Conservation (phyloP, 2,113 vertebrate genomes). For the Eublepharis macularius region DNA sequence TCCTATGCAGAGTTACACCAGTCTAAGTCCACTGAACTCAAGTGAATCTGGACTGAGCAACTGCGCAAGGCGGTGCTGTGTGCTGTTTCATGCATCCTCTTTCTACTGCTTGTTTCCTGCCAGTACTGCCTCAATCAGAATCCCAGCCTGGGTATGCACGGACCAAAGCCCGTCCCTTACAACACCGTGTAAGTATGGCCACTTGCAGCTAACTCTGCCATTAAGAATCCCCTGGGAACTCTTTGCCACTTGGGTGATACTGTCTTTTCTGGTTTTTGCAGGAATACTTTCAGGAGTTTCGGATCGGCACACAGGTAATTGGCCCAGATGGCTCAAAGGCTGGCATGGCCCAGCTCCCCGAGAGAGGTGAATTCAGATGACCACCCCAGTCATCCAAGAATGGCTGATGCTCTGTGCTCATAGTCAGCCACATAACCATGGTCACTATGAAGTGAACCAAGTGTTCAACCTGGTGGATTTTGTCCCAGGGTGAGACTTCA, state of each 20-base stretch:
- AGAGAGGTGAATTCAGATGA: too few relatives aligned
- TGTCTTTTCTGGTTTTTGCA: slow-evolving; percentile 4
- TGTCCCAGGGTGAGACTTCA: not conserved
- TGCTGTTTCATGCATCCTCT: not conserved
- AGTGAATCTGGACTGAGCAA: too few relatives aligned
- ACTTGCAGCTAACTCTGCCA: accelerated
- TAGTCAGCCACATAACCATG: too few relatives aligned
- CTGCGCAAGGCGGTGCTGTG: too few relatives aligned
- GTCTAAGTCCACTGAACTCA: too few relatives aligned
- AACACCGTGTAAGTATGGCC: slow-evolving; percentile 58
- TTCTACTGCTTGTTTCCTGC: not conserved
- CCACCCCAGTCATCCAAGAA: not conserved
- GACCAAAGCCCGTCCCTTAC: slow-evolving; percentile 64
- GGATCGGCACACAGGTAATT: slow-evolving; percentile 64
- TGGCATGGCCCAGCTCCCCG: not conserved
- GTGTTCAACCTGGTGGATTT: too few relatives aligned
- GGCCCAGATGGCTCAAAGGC: not conserved
- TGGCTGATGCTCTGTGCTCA: too few relatives aligned
- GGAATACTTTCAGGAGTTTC: slow-evolving; percentile 61
- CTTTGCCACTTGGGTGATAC: not conserved
- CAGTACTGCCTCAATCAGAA: slow-evolving; percentile 68
- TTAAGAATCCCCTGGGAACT: not conserved
- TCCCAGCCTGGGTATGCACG: slow-evolving; percentile 60
- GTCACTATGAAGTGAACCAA: not conserved
- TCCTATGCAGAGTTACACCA: too few relatives aligned